Evolutionary conservation across 2,888 invertebrate species (phyloP).

Genomic region (Diadromus collaris): DNA sequence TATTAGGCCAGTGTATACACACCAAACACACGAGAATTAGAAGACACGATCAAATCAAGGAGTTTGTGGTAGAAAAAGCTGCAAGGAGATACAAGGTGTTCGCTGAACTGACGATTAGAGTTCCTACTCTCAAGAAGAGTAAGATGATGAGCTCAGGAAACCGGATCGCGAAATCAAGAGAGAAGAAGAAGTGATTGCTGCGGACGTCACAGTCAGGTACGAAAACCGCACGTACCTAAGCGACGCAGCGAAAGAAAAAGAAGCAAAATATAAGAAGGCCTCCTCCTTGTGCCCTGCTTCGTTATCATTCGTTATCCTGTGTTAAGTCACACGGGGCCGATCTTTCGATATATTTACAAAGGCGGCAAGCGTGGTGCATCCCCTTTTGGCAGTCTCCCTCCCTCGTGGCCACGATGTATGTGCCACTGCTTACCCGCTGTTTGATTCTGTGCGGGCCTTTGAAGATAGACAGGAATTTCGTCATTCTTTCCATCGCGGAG

Average conservation of each 20-base stretch:
- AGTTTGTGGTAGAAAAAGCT: slow-evolving; percentile 20
- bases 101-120: slow-evolving; percentile 32
- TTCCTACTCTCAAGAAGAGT: too few relatives aligned
- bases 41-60: slow-evolving; percentile 50
- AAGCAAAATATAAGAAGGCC: slow-evolving; percentile 66
- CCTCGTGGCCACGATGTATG: too few relatives aligned
- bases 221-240: slow-evolving; percentile 62
- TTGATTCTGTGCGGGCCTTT: too few relatives aligned
- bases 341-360: too few relatives aligned
- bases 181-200: slow-evolving; percentile 66
- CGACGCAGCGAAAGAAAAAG: slow-evolving; percentile 64
- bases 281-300: too few relatives aligned
- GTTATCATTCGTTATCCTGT: too few relatives aligned
- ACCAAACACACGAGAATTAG: slow-evolving; percentile 52
- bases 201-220: slow-evolving; percentile 69
- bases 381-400: too few relatives aligned
- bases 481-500: too few relatives aligned
- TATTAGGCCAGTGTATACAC: slow-evolving; percentile 65
- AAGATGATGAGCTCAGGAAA: slow-evolving; percentile 65
- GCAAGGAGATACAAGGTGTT: background rate
- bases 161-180: slow-evolving; percentile 69
- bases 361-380: too few relatives aligned
- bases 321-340: too few relatives aligned
- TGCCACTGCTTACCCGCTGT: too few relatives aligned
- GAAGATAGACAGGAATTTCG: too few relatives aligned